phyloP scores from a whole-genome alignment of 2,113 vertebrate species.

The Prinia subflava region DNA sequence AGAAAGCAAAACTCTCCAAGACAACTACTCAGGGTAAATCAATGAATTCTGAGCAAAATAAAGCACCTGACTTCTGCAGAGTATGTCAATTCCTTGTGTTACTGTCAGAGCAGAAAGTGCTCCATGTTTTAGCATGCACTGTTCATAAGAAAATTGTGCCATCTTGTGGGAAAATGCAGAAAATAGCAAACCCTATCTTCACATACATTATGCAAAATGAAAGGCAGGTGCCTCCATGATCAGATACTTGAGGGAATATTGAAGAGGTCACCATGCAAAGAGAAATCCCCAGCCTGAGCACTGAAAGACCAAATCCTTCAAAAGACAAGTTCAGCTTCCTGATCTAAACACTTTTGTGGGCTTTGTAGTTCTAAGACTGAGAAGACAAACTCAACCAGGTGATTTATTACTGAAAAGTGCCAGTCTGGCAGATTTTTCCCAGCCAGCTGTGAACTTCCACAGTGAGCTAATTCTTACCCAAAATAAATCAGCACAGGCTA shows the following conservation, averaged over 20 bases:
- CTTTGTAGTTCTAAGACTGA: not conserved
- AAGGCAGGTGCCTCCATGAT: not conserved
- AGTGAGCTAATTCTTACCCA: not conserved
- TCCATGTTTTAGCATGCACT: not conserved
- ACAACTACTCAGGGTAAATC: not conserved
- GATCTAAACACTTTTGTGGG: fast-evolving
- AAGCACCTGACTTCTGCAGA: not conserved
- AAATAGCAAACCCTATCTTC: not conserved
- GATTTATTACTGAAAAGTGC: not conserved
- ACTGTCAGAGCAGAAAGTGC: not conserved
- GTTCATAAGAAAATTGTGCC: conserved; percentile 34
- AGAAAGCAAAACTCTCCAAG: not conserved
- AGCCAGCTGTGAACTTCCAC: not conserved
- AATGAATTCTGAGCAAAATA: not conserved
- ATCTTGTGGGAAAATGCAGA: conserved; percentile 51
- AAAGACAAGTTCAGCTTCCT: not conserved
- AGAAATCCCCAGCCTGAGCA: not conserved
- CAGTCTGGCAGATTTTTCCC: not conserved
- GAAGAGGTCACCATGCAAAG: not conserved
- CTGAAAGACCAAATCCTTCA: not conserved
- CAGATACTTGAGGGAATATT: not conserved
- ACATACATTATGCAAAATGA: not conserved
- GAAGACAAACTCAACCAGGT: not conserved
- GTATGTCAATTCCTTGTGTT: not conserved
- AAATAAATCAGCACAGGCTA: not conserved